Evolutionary conservation across 37 sponge, comb jelly and placozoan genomes (phyloP), one percentile per base, ranked within the genome.

Genomic region (Amphimedon queenslandica): DNA sequence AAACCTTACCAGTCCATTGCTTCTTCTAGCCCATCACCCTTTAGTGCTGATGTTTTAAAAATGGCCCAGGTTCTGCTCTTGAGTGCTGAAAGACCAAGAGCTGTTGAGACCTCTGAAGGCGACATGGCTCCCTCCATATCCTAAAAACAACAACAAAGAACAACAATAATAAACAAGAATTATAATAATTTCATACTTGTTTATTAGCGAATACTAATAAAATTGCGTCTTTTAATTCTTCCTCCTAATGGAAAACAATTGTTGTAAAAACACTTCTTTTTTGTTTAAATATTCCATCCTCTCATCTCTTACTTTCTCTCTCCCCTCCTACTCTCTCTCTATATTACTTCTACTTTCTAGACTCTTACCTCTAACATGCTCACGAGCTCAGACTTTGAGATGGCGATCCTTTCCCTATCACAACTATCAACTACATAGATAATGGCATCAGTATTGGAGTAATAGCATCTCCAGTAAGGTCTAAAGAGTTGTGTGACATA

Each of bases 381-480:
- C 36, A 94, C 81, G 18, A 98, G 72, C 43, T 98, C 99, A 41
- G 90, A 87, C 29, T 94, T 94, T 53, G 99, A 94, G 1, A 98
- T 92, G 0, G 95, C 93, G 51, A 98, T 73, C 35, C 99, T 77
- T 25, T 98, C 99, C 24, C 88, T 75, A 74, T 98, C 99, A 0
- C 72, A 80, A 89, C 99, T 94, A 78, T 98, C 99, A 69, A 98
- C 96, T 16, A 98, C 99, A 70, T 98, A 98, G 42, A 98, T 98
- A 25, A 98, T 86, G 55, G 96, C 95, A 55, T 98, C 99, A 47
- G 99, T 98, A 87, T 98, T 94, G 82, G 93, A 87, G 85, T 98
- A 98, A 90, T 98, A 98, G 75, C 99, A 98, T 34, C 99, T 76
- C 98, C 98, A 97, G 80, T 97, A 97, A n/a, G 98, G 98, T 70